These are phyloP conservation scores for Phoebastria nigripes DNA, from an alignment of 2,797 vertebrate genomes.

Conservation along the genomic window DNA sequence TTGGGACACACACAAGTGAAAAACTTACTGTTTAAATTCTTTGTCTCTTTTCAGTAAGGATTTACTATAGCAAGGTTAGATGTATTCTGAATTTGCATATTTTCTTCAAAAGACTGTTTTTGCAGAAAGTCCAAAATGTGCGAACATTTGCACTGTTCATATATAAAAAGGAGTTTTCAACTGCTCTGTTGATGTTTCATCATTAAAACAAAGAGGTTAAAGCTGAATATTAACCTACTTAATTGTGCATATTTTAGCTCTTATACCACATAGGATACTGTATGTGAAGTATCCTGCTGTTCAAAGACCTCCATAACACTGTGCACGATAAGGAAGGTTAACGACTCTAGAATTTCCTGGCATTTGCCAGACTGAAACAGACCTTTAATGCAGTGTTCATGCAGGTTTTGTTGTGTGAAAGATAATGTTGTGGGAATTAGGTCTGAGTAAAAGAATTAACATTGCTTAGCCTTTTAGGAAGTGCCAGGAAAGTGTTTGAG, in stretches of 20 bases:
- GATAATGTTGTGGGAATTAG: not conserved
- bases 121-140: not conserved
- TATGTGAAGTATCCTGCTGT: not conserved
- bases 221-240: not conserved
- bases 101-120: not conserved
- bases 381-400: not conserved
- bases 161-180: not conserved
- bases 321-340: not conserved
- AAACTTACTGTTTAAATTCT: not conserved
- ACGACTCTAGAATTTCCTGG: not conserved
- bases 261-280: not conserved
- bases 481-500: not conserved
- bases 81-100: not conserved
- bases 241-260: not conserved
- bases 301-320: not conserved
- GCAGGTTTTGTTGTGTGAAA: conserved; percentile 10
- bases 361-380: not conserved
- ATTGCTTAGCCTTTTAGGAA: not conserved
- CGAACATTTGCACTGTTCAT: not conserved
- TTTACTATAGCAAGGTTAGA: not conserved
- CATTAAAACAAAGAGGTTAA: not conserved
- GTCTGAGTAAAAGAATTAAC: not conserved
- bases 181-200: not conserved
- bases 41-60: not conserved
- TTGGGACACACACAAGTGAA: not conserved